Conservation (phyloP, 2,113 vertebrate genomes). For the Corythornis cristatus region DNA sequence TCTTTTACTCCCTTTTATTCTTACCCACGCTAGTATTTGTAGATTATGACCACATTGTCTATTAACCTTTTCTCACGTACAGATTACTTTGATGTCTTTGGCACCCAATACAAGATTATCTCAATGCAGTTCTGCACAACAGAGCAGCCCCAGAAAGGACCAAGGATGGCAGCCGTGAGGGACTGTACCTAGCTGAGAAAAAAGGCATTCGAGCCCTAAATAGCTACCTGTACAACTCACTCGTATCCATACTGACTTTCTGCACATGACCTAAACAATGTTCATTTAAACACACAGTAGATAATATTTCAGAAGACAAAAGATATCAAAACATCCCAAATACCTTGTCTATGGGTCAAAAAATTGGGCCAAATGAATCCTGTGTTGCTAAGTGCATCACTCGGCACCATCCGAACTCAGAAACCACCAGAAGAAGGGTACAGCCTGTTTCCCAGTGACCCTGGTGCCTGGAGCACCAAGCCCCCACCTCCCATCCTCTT, state of each 20-base stretch:
- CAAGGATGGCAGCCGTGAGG: background rate
- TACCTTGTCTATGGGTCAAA: rapidly evolving
- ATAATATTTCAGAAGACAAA: background rate
- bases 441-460: background rate
- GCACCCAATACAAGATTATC: background rate
- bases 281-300: background rate
- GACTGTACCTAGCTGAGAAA: rapidly evolving
- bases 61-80: constrained; percentile 29
- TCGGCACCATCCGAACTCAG: background rate
- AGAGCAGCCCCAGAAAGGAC: background rate
- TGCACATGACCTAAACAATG: background rate
- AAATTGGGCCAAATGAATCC: background rate
- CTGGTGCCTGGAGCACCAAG: rapidly evolving
- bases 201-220: background rate
- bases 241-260: background rate
- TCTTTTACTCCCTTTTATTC: background rate
- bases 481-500: background rate
- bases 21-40: background rate
- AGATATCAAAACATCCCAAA: rapidly evolving
- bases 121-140: background rate
- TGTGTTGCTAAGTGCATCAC: background rate
- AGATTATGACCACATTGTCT: constrained; percentile 24
- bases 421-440: rapidly evolving
- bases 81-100: constrained; percentile 24
- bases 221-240: background rate